Conservation (phyloP, 2,888 invertebrate genomes). For the Anoplius nigerrimus region DNA sequence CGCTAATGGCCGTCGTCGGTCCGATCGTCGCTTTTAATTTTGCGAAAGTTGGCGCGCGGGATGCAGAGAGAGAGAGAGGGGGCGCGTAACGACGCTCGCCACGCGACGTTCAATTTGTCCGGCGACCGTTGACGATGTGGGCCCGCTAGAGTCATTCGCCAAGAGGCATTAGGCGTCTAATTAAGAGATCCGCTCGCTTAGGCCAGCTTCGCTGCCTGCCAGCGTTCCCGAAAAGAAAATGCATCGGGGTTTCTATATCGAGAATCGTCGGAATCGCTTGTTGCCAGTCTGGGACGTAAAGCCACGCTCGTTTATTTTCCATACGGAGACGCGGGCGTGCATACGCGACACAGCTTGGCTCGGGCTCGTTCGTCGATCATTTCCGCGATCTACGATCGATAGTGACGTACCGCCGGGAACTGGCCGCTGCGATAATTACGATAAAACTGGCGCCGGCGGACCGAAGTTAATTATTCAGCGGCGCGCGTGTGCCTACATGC, state of each 20-base stretch:
- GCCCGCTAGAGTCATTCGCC: no score
- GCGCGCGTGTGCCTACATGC: conserved; percentile 39
- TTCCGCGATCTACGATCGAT: conserved; percentile 51
- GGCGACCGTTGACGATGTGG: no score
- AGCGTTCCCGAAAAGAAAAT: no score
- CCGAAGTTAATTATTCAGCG: conserved; percentile 53
- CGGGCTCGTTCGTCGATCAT: conserved; percentile 44
- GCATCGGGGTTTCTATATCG: no score
- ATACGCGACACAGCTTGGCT: conserved; percentile 10
- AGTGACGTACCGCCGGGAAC: conserved; percentile 17
- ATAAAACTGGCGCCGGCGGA: conserved; percentile 50
- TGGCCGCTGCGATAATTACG: conserved; percentile 51
- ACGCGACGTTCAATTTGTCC: no score
- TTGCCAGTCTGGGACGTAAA: conserved; percentile 1
- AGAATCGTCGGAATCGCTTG: no score
- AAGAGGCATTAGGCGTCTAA: no score
- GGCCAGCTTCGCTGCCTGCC: no score
- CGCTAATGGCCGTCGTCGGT: neutral
- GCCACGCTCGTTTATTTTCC: conserved; percentile 26
- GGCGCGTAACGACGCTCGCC: no score
- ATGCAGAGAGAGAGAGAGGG: neutral
- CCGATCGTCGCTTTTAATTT: neutral
- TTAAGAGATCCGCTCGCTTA: no score
- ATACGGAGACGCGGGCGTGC: conserved; percentile 19
- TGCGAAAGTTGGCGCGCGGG: neutral